Evolutionary conservation across 1,140 invertebrate genomes (phyloP), one percentile per base, ranked within the genome.

Genomic region (Drosophila subobscura): DNA sequence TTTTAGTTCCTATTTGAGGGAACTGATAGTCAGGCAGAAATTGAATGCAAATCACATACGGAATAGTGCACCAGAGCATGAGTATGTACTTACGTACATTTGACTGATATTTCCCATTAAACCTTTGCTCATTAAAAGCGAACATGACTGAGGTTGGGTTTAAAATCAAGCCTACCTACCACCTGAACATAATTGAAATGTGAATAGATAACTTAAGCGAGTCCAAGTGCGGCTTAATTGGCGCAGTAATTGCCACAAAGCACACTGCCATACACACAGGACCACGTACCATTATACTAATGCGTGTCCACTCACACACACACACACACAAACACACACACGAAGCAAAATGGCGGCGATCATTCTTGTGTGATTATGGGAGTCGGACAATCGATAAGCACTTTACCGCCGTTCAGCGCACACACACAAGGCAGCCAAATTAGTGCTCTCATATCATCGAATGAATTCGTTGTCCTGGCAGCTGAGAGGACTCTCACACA

Each of bases 331-430:
- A 1, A 46, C 16, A 37, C 59, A 14, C 47, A 23, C n/a, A 27
- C n/a, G 29, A 12, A 25, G n/a, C 60, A 27, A 37, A 75, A 76
- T 60, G 72, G 77, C 50, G 61, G 47, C 37, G 51, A 80, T 80
- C 63, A 61, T 57, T 66, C 57, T 57, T 80, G 66, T 67, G 58
- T 71, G 58, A 76, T 80, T 80, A 80, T 80, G 61, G 57, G 46
- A 80, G 50, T 61, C 51, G 50, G 56, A 67, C 73, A 80, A 59
- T 76, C 72, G 75, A 78, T 78, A 73, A 42, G 41, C 60, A 46
- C 57, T 72, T 72, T 50, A 49, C 57, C 29, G 14, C 45, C 45
- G 20, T 20, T 44, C 57, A 42, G 27, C 37, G 42, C 54, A 63
- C 45, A 37, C 45, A 37, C 37, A 74, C 29, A 12, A 46, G 50